Conservation (phyloP, 2,113 vertebrate species). For the Panthera leo region DNA sequence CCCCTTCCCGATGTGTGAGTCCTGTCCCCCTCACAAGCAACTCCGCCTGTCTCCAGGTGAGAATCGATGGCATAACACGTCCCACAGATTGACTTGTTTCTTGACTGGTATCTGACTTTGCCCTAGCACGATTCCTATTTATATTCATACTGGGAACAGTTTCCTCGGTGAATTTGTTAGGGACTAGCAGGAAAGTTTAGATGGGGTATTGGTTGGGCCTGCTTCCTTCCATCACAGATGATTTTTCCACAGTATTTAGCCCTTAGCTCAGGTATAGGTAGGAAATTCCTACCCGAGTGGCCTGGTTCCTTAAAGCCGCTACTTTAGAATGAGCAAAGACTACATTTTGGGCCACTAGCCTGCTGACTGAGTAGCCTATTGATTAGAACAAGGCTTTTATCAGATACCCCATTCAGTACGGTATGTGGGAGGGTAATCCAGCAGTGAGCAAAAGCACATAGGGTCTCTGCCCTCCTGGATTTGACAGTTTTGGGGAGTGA, state of each 20-base stretch:
- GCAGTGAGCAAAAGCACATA: not conserved
- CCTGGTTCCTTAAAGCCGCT: not conserved
- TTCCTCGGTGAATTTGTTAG: not conserved
- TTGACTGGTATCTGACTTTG: not conserved
- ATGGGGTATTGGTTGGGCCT: not conserved
- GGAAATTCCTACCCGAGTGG: not conserved
- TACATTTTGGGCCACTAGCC: not conserved
- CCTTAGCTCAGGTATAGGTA: not conserved
- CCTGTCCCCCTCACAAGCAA: slow-evolving; percentile 87
- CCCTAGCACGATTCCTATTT: not conserved
- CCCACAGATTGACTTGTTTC: not conserved
- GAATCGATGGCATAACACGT: not conserved
- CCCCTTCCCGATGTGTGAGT: slow-evolving; percentile 88
- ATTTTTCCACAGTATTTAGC: not conserved
- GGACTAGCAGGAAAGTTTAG: not conserved
- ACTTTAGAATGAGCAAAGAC: not conserved
- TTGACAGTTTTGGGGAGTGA: not conserved
- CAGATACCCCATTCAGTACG: not conserved
- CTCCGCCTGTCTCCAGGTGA: slow-evolving; percentile 90
- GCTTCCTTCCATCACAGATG: not conserved
- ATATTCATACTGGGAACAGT: not conserved
- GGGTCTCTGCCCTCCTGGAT: not conserved
- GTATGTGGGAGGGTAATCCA: not conserved
- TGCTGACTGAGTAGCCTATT: not conserved
- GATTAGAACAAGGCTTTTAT: not conserved